Percentiles rank a stretch among this genome's conserved stretches.
phyloP scores from a whole-genome alignment of 2,797 vertebrate genomes.

The Chelon auratus region DNA sequence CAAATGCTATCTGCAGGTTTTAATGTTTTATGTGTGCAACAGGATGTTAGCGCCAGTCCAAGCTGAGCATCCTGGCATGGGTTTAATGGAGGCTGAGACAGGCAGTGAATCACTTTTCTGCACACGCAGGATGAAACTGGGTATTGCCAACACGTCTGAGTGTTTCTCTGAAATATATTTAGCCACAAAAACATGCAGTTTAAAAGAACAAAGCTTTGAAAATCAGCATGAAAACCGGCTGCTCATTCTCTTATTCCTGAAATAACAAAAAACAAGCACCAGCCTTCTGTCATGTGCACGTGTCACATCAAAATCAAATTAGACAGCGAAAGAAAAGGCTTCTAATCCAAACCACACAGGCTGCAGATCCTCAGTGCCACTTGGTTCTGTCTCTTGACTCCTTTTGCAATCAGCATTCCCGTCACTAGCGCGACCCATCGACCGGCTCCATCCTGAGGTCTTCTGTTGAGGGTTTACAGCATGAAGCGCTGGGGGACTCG shows the following conservation, averaged over 20 bases:
- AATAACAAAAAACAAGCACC: not conserved
- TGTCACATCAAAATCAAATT: slow-evolving; percentile 49
- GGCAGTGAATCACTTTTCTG: slow-evolving; percentile 40
- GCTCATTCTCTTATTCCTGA: slow-evolving; percentile 11
- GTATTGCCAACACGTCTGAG: slow-evolving; percentile 35
- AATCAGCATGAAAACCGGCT: slow-evolving; percentile 3
- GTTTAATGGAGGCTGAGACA: slow-evolving; percentile 43
- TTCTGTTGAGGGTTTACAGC: slow-evolving; percentile 13
- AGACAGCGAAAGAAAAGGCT: slow-evolving; percentile 23
- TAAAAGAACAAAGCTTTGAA: not conserved
- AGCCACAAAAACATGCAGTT: slow-evolving; percentile 22
- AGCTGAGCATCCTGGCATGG: slow-evolving; percentile 16
- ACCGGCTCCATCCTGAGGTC: slow-evolving; percentile 5
- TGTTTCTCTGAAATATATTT: slow-evolving; percentile 44
- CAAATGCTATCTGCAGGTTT: slow-evolving; percentile 36
- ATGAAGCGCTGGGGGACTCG: slow-evolving; percentile 16
- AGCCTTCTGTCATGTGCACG: slow-evolving; percentile 21
- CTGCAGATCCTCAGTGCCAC: slow-evolving; percentile 27
- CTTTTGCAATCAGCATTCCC: slow-evolving; percentile 25
- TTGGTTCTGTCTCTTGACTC: slow-evolving; percentile 31
- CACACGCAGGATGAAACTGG: slow-evolving; percentile 28
- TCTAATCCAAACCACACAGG: slow-evolving; percentile 13
- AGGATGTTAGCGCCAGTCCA: slow-evolving; percentile 21
- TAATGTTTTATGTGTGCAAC: slow-evolving; percentile 49
- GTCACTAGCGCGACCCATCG: slow-evolving; percentile 6